Base-by-base conservation (phyloP, 2,888 invertebrate species). In the Drosophila algonquin region DNA sequence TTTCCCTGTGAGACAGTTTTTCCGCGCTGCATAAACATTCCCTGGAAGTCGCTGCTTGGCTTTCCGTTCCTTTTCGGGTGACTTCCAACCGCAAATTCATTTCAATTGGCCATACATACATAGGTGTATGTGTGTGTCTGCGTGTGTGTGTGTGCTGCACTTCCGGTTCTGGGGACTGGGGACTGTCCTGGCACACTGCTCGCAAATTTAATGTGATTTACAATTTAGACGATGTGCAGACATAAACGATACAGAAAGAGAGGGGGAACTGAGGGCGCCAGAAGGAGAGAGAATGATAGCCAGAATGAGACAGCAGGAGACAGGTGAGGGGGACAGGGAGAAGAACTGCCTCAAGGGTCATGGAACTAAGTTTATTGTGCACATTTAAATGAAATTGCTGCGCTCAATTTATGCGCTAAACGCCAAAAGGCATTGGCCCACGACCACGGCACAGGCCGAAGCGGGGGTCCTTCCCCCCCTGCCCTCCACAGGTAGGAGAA, bases 341-440 rank as follows among this genome's bases (percentile, higher is more conserved):
- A 24, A 27, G 46, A 54, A 63, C 62, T 50, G 54, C 63, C 64
- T 74, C 45, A 77, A 73, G 87, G 83, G 85, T 87, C 87, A 87
- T 87, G 87, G 40, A 82, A 79, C 83, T 88, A 77, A 80, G 85
- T 88, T 85, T 85, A 85, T 80, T 88, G 88, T 88, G 86, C 88
- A 83, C 88, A 85, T 88, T 85, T 85, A 85, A 85, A 85, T 82
- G 77, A 86, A 88, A 88, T 88, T 86, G 88, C 85, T 83, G 88
- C 73, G 83, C 88, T 85, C 85, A 86, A 85, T 85, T 85, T 88
- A 88, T 86, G 75, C 80, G 88, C 80, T 83, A 77, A 83, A 71
- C 79, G 86, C 87, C 75, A 55, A 55, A 57, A 87, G 84, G 79
- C 85, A 86, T 69, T 72, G 35, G 58, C 18, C 47, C 47, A 18